Evolutionary conservation across 2,888 invertebrate genomes (phyloP), one percentile per base, ranked within the genome.

Genomic region (Scaptomyza flava): DNA sequence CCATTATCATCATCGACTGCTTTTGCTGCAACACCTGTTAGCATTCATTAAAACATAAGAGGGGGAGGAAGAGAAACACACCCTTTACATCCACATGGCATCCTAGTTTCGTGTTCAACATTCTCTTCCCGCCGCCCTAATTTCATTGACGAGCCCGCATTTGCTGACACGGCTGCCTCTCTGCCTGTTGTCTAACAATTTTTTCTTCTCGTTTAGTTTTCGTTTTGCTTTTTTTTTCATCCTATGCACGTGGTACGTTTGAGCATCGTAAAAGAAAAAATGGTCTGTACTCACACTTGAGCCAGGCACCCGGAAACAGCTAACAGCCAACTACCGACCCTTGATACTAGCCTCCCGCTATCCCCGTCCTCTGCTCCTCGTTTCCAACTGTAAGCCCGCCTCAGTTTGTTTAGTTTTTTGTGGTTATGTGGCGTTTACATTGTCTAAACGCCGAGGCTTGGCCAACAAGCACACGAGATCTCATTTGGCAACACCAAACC

Each of bases 351-450:
- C 38, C 14, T 31, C 14, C 9, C 41, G 34, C 43, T 9, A 6
- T 8, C 12, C 23, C n/a, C n/a, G 1, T 7, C 36, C 0, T 11
- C 30, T 1, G 3, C 8, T 4, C 34, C 14, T 14, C 8, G 17
- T n/a, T 20, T 14, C 7, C 34, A 41, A 34, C 43, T 33, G 36
- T 42, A 30, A 30, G 62, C 56, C 65, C 62, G 56, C 73, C 70
- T 77, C 68, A 71, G 72, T 81, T 88, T 88, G 77, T 79, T 86
- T 83, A 72, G 73, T 83, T 86, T 79, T 81, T 87, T 84, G 74
- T 62, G 72, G 72, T 74, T 77, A 72, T 68, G 60, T 65, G 52
- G 63, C 86, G 82, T 87, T 87, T 87, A 84, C 84, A 84, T 87
- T 87, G 87, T 87, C 83, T 85, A 79, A 87, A 81, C 83, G 77